Conservation (phyloP, 2,797 vertebrate genomes). For the Bradypodion pumilum region DNA sequence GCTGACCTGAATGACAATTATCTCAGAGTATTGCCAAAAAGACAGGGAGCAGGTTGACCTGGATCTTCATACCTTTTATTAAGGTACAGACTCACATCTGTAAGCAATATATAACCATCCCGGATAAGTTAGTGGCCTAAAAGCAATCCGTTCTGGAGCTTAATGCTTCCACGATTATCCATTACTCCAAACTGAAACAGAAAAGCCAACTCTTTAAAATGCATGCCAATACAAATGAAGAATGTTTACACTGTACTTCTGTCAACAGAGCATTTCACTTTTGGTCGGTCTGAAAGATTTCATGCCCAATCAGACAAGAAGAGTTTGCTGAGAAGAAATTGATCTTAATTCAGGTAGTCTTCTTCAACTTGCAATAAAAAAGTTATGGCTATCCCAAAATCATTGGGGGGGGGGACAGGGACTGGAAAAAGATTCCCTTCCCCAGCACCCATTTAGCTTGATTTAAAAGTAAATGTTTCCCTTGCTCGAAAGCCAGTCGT, state of each 20-base stretch:
- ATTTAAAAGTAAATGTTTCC: too few relatives aligned
- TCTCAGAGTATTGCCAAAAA: too few relatives aligned
- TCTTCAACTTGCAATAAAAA: conserved; percentile 24
- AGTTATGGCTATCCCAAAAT: conserved; percentile 1
- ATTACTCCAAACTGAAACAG: neutral
- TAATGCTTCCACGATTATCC: neutral
- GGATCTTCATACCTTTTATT: too few relatives aligned
- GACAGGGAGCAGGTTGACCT: too few relatives aligned
- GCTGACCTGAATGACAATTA: too few relatives aligned
- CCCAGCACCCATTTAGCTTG: neutral
- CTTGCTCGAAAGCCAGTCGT: too few relatives aligned
- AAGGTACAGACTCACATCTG: too few relatives aligned
- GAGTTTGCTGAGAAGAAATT: conserved; percentile 32
- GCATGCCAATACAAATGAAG: neutral
- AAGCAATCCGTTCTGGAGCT: neutral
- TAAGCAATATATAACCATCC: neutral
- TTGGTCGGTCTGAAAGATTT: conserved; percentile 3
- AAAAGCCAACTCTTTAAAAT: conserved; percentile 19
- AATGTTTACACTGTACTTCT: conserved; percentile 1
- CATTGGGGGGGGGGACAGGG: conserved; percentile 15
- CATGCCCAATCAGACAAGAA: conserved; percentile 23
- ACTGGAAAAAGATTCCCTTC: neutral
- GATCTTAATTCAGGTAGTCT: conserved; percentile 25
- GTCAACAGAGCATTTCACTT: conserved; percentile 12
- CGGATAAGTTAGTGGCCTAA: neutral